Base-by-base conservation (phyloP, 2,888 invertebrate species). In the Ochropacha duplaris region DNA sequence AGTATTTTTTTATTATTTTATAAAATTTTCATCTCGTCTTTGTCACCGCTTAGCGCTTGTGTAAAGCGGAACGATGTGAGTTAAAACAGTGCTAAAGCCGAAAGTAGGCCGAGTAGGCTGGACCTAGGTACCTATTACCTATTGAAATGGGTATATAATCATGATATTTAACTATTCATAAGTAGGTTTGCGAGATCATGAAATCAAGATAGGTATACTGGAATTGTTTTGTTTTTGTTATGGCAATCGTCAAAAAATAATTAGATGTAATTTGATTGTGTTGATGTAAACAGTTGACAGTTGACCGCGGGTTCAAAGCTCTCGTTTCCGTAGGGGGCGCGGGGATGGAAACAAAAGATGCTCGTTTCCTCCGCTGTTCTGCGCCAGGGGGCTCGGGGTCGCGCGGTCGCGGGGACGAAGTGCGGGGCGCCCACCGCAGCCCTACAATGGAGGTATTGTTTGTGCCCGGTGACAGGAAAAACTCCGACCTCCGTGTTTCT, bases 401-500 rank as follows among this genome's bases (percentile, higher is more conserved):
- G 69, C n/a, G n/a, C n/a, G n/a, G 68, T 72, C 70, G 65, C 63
- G 65, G 69, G 66, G 57, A 73, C 62, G 69, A 71, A 71, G 72
- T 60, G 66, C 59, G 73, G 69, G 68, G 70, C 74, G n/a, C 44
- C 44, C 44, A 6, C 44, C n/a, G 70, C 71, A 73, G 72, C 69
- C 72, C 79, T 81, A 92, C 91, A 91, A 90, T 91, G 74, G 87
- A 83, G 80, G 83, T 86, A 92, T 92, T 92, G 92, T 92, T 92
- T 92, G 90, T 91, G 86, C 87, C 87, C 91, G 90, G 90, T 91
- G 92, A 91, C 92, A 90, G 92, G 92, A 92, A 92, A 92, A 92
- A 91, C 92, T 90, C 89, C 91, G 86, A 92, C 92, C 92, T 90
- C 92, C 87, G 89, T 91, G 90, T 90, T 90, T 88, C 90, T 89